These are phyloP conservation scores for Steromphala cineraria DNA, from an alignment of 2,888 invertebrate genomes.

Conservation along the genomic window DNA sequence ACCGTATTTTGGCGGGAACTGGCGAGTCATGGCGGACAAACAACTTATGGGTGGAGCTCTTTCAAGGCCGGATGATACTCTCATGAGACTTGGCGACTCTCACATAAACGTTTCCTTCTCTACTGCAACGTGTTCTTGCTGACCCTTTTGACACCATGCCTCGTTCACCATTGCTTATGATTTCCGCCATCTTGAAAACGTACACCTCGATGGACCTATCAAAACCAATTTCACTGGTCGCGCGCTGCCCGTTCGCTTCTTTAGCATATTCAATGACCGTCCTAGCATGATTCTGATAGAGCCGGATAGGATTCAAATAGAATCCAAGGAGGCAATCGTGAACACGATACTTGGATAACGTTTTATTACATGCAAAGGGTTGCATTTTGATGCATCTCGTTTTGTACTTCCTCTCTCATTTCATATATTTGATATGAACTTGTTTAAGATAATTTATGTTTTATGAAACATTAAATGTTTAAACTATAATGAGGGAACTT, in stretches of 20 bases:
- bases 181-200: conserved; percentile 17
- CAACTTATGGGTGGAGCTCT: not conserved
- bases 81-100: not conserved
- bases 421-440: too few relatives aligned
- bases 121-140: not conserved
- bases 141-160: not conserved
- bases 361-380: too few relatives aligned
- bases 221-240: not conserved
- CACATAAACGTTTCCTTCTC: not conserved
- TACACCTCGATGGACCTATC: not conserved
- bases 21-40: not conserved
- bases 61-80: not conserved
- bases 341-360: too few relatives aligned
- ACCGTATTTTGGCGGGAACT: conserved; percentile 12
- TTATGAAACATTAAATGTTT: too few relatives aligned
- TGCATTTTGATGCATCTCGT: too few relatives aligned
- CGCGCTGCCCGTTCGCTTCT: not conserved
- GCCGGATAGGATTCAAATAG: too few relatives aligned
- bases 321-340: too few relatives aligned
- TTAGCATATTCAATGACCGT: too few relatives aligned
- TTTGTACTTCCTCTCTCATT: too few relatives aligned
- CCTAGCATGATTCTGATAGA: too few relatives aligned
- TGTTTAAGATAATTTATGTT: too few relatives aligned
- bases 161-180: not conserved
- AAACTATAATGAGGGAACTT: too few relatives aligned